Evolutionary conservation across 64 coral and sea anemone genomes (phyloP), one percentile per base, ranked within the genome.

Genomic region (Trachythela sp.): DNA sequence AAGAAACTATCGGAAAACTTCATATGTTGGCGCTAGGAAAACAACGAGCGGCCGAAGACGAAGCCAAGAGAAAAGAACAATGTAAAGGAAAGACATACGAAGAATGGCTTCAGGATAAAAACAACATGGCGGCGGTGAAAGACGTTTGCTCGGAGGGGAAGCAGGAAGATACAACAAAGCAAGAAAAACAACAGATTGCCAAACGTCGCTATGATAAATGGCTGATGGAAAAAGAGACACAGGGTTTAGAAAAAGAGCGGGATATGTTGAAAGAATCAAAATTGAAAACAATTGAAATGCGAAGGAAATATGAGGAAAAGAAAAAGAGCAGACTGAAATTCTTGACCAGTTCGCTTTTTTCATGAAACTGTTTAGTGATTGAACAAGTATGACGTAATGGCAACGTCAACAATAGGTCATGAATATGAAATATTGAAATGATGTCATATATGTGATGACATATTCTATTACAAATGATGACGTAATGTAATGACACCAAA

Each of bases 21-120:
- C 31, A 80, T 10, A 80, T 34, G 37, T 17, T 37, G 15, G 34
- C 75, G 15, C 8, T 80, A 22, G 37, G 35, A 13, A 80, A 30
- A 37, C 75, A 80, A 37, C 31, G 37, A 39, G 75, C 20, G 30
- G 34, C 33, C 33, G 75, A 80, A 37, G 26, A 64, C 13, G 56
- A 64, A 20, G 56, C 56, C 20, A 80, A 30, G 37, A 80, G 52
- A 10, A 51, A 36, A 54, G 43, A 85, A 10, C 54, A 48, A 42
- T 51, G 48, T 2, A 51, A 30, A 8, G 59, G 58, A 5, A 86
- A 56, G 22, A 54, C 49, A 7, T 87, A 86, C 67, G 68, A 91
- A 33, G 84, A 91, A 72, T 91, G 90, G 90, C 64, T 86, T 54
- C 27, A 37, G 18, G 72, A 87, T 43, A 91, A 91, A 71, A 70